A percentile compares a stretch with the other conserved stretches of the same genome.
These are phyloP conservation scores for Dendronephthya gigantea DNA, from an alignment of 64 coral and sea anemone genomes.

Conservation along the genomic window DNA sequence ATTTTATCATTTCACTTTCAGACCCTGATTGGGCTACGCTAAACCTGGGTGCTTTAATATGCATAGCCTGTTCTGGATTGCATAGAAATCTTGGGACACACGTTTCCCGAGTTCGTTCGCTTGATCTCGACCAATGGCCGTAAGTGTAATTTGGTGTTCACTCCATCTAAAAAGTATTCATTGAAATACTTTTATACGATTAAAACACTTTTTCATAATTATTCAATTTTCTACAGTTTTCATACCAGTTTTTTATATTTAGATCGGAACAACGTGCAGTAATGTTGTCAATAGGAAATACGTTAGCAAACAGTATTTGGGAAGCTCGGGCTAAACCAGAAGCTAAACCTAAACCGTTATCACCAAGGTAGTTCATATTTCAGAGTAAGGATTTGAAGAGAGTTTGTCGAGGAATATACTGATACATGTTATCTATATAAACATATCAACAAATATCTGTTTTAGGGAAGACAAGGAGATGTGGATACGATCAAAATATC, in stretches of 20 bases:
- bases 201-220: too few species aligned
- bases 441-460: background rate
- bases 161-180: background rate
- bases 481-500: slow-evolving; percentile 77
- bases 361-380: slow-evolving; percentile 34
- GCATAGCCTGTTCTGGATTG: slow-evolving; percentile 90
- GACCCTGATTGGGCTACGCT: slow-evolving; percentile 94
- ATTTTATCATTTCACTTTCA: background rate
- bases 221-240: too few species aligned
- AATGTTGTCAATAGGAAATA: slow-evolving; percentile 78
- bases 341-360: slow-evolving; percentile 45
- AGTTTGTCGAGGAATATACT: too few species aligned
- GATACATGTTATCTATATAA: too few species aligned
- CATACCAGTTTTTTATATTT: background rate
- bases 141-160: slow-evolving; percentile 21
- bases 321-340: slow-evolving; percentile 52
- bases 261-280: slow-evolving; percentile 83
- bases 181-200: too few species aligned
- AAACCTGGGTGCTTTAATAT: slow-evolving; percentile 87
- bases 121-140: slow-evolving; percentile 95
- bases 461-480: slow-evolving; percentile 85
- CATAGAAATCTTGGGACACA: slow-evolving; percentile 91
- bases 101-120: slow-evolving; percentile 87
- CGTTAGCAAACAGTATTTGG: slow-evolving; percentile 72
- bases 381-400: background rate